Evolutionary conservation across 1,140 invertebrate species (phyloP), one percentile per base, ranked within the genome.

Genomic region (Caerostris extrusa): DNA sequence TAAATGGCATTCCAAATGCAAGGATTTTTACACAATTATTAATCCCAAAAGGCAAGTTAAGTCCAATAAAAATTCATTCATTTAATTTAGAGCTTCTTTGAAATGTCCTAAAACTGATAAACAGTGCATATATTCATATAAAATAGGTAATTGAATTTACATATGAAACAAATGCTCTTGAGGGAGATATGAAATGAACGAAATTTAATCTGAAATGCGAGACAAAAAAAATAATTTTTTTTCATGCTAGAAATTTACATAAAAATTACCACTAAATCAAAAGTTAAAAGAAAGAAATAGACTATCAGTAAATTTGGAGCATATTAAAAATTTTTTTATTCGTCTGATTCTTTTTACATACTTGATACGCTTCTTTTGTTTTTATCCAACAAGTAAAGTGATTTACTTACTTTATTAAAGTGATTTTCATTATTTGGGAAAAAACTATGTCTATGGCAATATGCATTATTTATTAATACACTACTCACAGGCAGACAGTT

Each of bases 71-170:
- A 53, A 2, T 14, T 77, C 5, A 77, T 50, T 12, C 69, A 50
- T 53, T 77, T 77, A 77, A 77, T 77, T 77, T 50, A 50, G 50
- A 14, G 10, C 34, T 14, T 12, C 8, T 77, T 50, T 34, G 34
- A 77, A 50, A 77, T 77, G 55, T 6, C n/a, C 12, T 7, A 83
- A 82, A 64, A 87, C 14, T 12, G 12, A 87, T 50, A 64, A 64
- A 64, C 50, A n/a, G 5, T 12, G 34, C 19, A 87, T 87, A 61
- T 34, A 87, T 87, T 64, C 50, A 64, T 55, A 67, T 61, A 87
- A 50, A 87, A 64, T 87, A n/a, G 85, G 34, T 87, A 53, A 87
- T 87, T 60, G 5, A 87, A 87, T 87, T 64, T 87, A 55, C 60
- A 87, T 87, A 67, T 34, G 50, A 87, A 87, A 87, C 60, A 67